These are phyloP conservation scores for Puma concolor DNA, from an alignment of 2,113 vertebrate genomes.

Conservation along the genomic window DNA sequence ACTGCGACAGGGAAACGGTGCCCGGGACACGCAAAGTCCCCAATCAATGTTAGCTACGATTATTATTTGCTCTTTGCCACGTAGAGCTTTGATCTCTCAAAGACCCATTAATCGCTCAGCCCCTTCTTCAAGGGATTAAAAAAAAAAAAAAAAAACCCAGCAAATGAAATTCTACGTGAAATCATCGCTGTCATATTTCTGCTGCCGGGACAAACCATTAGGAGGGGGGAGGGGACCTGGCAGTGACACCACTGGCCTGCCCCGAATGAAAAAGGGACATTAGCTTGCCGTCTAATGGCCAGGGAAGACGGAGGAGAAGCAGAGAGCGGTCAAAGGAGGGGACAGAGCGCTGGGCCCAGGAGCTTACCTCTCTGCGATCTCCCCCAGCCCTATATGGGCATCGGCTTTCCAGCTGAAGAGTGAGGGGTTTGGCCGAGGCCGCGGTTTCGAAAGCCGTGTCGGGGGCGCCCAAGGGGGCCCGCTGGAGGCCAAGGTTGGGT, in stretches of 20 bases:
- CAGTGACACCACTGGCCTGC: constrained; percentile 50
- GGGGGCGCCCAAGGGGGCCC: not conserved
- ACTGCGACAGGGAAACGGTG: not conserved
- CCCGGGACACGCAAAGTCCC: constrained; percentile 48
- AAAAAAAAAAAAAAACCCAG: constrained; percentile 60
- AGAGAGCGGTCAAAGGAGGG: not conserved
- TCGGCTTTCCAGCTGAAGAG: not conserved
- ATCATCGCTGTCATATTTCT: constrained; percentile 78
- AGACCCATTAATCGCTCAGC: constrained; percentile 73
- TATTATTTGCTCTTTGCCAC: constrained; percentile 67
- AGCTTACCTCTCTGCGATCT: not conserved
- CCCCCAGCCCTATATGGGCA: not conserved
- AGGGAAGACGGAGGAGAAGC: not conserved
- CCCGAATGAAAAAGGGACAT: constrained; percentile 60
- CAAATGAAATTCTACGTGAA: constrained; percentile 81
- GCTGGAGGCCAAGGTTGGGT: not conserved
- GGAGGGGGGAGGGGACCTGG: not conserved
- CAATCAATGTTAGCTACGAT: constrained; percentile 55
- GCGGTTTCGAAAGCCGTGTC: not conserved
- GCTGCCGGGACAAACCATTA: constrained; percentile 74
- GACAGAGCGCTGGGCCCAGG: not conserved
- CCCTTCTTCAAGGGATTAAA: constrained; percentile 74
- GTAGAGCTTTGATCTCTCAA: constrained; percentile 75
- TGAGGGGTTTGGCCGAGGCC: not conserved
- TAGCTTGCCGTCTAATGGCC: constrained; percentile 54